phyloP scores from a whole-genome alignment of 2,113 vertebrate genomes.

The Nycticebus coucang region DNA sequence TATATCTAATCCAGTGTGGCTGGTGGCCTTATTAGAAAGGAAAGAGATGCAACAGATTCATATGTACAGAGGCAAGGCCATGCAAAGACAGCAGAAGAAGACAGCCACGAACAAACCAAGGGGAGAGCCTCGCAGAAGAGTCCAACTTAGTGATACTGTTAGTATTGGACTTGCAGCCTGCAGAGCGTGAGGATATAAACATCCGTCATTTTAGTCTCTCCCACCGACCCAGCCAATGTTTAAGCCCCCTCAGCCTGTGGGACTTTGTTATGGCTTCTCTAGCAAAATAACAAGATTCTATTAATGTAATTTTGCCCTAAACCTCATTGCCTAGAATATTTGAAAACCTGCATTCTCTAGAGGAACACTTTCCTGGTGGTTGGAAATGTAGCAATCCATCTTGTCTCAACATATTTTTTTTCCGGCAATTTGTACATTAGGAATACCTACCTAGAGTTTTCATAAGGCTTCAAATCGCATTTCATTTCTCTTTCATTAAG shows the following conservation, averaged over 20 bases:
- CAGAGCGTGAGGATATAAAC: background rate
- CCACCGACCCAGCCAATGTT: background rate
- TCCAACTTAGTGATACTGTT: background rate
- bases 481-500: conserved; percentile 65
- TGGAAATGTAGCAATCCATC: conserved; percentile 44
- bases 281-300: background rate
- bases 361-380: conserved; percentile 28
- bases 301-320: conserved; percentile 1
- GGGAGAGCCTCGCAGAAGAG: background rate
- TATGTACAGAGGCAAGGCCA: background rate
- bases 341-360: conserved; percentile 49
- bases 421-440: conserved; percentile 42
- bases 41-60: background rate
- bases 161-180: background rate
- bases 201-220: background rate
- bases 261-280: background rate
- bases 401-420: conserved; percentile 27
- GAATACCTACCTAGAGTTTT: conserved; percentile 58
- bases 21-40: background rate
- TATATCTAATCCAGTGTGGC: background rate
- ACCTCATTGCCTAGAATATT: background rate
- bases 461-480: conserved; percentile 53
- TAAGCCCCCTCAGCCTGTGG: background rate
- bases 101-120: background rate
- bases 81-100: background rate